A percentile compares a stretch with the other conserved stretches of the same genome.
Conservation (phyloP, 2,113 vertebrate species). For the Diadophis punctatus region DNA sequence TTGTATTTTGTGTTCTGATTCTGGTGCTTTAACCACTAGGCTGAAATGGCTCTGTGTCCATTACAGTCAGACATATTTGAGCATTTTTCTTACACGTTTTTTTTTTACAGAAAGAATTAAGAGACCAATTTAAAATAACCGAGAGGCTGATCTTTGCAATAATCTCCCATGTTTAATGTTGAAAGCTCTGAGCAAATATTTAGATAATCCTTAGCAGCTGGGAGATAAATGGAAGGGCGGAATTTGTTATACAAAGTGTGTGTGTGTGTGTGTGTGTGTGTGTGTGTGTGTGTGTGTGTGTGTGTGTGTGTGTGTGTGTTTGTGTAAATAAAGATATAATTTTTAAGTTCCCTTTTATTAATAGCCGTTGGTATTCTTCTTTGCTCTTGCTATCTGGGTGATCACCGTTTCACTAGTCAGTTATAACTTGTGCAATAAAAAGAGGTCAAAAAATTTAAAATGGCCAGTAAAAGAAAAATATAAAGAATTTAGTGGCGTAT, state of each 20-base stretch:
- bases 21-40: background rate
- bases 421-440: background rate
- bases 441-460: background rate
- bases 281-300: background rate
- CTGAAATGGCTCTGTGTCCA: fast-evolving
- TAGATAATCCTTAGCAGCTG: background rate
- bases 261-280: background rate
- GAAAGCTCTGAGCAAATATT: background rate
- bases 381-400: background rate
- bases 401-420: background rate
- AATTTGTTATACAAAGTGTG: background rate
- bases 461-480: background rate
- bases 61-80: background rate
- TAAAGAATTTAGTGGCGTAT: background rate
- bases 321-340: background rate
- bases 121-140: background rate
- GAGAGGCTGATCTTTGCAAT: background rate
- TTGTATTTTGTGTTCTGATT: no score
- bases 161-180: background rate
- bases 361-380: background rate
- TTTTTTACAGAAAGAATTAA: background rate
- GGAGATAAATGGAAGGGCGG: background rate
- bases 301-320: background rate
- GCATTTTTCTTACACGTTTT: background rate
- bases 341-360: background rate